Percentiles rank a stretch among this genome's conserved stretches.
Evolutionary conservation across 23 tunicate species (phyloP).

Genomic region (Diplosoma virens): DNA sequence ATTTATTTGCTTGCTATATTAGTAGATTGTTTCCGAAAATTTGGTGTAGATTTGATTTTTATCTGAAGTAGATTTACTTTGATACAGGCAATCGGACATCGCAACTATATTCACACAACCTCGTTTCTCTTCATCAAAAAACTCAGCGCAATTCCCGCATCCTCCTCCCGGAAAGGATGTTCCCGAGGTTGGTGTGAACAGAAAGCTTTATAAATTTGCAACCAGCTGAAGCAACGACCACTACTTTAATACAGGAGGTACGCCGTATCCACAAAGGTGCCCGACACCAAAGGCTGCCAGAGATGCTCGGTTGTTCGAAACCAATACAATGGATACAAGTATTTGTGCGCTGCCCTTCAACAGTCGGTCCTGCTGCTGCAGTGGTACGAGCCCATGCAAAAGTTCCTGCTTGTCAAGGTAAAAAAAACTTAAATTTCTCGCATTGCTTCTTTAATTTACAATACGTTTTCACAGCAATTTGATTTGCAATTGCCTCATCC

Average conservation of each 20-base stretch:
- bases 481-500: slow-evolving; percentile 88
- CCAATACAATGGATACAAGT: slow-evolving; percentile 95
- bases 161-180: slow-evolving; percentile 84
- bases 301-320: slow-evolving; percentile 92
- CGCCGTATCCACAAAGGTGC: slow-evolving; percentile 89
- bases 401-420: slow-evolving; percentile 94
- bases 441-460: not conserved
- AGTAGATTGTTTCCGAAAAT: too few relatives aligned
- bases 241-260: slow-evolving; percentile 46
- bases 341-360: slow-evolving; percentile 84
- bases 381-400: slow-evolving; percentile 98
- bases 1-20: too few relatives aligned
- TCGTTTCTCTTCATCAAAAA: slow-evolving; percentile 75
- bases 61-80: too few relatives aligned
- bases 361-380: slow-evolving; percentile 77
- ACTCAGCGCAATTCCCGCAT: slow-evolving; percentile 67
- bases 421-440: not conserved
- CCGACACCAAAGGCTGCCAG: slow-evolving; percentile 95
- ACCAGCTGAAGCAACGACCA: not conserved
- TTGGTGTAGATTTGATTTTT: too few relatives aligned
- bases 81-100: slow-evolving; percentile 74
- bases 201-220: not conserved
- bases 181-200: too few relatives aligned
- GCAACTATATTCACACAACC: slow-evolving; percentile 89
- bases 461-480: slow-evolving; percentile 42